Percentiles rank a stretch among this genome's conserved stretches.
Conservation (phyloP, 2,113 vertebrate genomes). For the Gavia stellata region DNA sequence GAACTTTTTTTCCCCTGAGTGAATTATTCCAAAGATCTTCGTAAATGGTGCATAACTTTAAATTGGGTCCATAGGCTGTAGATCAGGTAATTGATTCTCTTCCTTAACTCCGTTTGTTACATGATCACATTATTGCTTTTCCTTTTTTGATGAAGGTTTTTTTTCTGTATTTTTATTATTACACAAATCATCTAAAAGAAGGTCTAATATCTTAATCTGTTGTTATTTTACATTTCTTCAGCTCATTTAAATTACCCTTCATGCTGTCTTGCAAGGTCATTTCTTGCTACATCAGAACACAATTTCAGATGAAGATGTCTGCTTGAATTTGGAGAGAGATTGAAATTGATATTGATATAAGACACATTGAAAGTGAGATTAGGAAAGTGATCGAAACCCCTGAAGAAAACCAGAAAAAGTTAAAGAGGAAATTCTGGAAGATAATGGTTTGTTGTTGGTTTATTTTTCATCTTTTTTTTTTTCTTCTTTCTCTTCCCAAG, state of each 20-base stretch:
- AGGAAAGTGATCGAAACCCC: neutral
- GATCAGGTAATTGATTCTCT: constrained; percentile 21
- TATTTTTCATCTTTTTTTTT: neutral
- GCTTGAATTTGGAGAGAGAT: neutral
- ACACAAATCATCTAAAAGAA: neutral
- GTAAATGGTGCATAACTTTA: constrained; percentile 51
- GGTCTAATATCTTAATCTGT: neutral
- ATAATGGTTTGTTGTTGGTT: neutral
- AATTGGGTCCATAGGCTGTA: neutral
- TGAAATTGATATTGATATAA: neutral
- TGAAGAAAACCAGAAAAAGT: neutral
- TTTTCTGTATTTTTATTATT: neutral
- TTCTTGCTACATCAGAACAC: neutral
- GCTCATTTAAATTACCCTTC: neutral
- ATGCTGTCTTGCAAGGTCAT: neutral
- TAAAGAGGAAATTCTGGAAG: neutral
- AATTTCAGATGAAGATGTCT: neutral
- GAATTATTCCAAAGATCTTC: constrained; percentile 45
- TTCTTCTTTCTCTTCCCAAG: neutral
- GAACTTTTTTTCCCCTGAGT: neutral
- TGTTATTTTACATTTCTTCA: neutral
- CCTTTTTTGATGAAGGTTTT: neutral
- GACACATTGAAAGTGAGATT: neutral
- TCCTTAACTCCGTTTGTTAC: constrained; percentile 11
- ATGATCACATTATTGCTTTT: neutral